Conservation (phyloP, 2,888 invertebrate species). For the Synanthedon andrenaeformis region DNA sequence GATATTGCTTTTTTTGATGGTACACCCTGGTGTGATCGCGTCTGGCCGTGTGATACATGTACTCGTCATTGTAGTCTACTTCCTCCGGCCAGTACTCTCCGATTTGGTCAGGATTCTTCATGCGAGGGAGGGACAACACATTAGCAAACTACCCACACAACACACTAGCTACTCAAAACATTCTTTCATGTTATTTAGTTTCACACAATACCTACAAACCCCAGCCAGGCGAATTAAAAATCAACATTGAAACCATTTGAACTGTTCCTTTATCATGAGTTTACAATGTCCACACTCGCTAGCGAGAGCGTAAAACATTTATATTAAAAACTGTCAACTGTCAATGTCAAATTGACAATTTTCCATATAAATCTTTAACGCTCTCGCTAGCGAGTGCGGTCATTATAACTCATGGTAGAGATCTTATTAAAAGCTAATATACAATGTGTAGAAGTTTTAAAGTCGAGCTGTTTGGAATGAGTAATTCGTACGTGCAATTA, state of each 20-base stretch:
- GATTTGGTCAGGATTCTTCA: slow-evolving; percentile 45
- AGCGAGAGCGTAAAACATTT: no score
- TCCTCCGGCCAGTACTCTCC: slow-evolving; percentile 59
- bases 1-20: slow-evolving; percentile 66
- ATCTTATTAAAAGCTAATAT: neutral
- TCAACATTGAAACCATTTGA: neutral
- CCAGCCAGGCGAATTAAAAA: neutral
- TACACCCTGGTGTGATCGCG: slow-evolving; percentile 57
- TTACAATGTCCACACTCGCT: no score
- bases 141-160: slow-evolving; percentile 48
- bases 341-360: no score
- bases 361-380: no score
- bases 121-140: slow-evolving; percentile 37
- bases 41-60: slow-evolving; percentile 66
- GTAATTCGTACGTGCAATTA: no score
- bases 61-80: slow-evolving; percentile 62
- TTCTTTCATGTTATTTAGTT: neutral
- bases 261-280: no score
- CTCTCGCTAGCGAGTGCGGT: no score
- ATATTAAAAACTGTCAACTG: no score
- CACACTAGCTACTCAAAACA: slow-evolving; percentile 14
- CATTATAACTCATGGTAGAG: no score
- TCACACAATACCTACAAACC: neutral
- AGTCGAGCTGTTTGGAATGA: no score
- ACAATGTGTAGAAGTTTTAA: neutral